Evolutionary conservation across 2,113 vertebrate genomes (phyloP).

Genomic region (Percina caprodes): DNA sequence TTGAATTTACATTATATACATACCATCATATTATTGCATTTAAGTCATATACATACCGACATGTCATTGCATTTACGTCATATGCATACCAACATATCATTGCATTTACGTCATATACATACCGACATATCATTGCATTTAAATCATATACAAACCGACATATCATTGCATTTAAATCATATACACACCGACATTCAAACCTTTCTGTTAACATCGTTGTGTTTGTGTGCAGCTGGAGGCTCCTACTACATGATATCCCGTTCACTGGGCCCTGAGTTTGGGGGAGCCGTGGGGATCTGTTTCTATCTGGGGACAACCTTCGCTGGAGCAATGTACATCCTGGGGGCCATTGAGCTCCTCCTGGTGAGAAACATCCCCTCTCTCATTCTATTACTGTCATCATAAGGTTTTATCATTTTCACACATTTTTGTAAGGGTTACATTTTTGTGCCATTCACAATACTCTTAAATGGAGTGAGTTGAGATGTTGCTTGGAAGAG

Average conservation of each 20-base stretch:
- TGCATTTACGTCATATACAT: too few species aligned
- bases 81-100: too few species aligned
- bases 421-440: not conserved
- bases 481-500: too few species aligned
- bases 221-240: constrained; percentile 89
- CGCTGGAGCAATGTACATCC: constrained; percentile 99
- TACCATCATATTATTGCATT: too few species aligned
- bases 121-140: too few species aligned
- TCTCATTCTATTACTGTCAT: not conserved
- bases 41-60: too few species aligned
- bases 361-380: constrained; percentile 85
- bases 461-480: too few species aligned
- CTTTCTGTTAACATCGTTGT: constrained; percentile 26
- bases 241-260: constrained; percentile 99
- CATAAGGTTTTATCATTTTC: not conserved
- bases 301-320: constrained; percentile 99
- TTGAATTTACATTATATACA: too few species aligned
- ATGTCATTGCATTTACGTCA: too few species aligned
- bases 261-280: constrained; percentile 97
- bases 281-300: constrained; percentile 97
- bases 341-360: constrained; percentile 97
- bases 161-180: not conserved
- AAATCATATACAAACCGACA: too few species aligned
- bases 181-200: not conserved
- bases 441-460: not conserved